A percentile compares a stretch with the other conserved stretches of the same genome.
These are phyloP conservation scores for Cyprinodon diabolis DNA, from an alignment of 2,797 vertebrate species.

Conservation along the genomic window DNA sequence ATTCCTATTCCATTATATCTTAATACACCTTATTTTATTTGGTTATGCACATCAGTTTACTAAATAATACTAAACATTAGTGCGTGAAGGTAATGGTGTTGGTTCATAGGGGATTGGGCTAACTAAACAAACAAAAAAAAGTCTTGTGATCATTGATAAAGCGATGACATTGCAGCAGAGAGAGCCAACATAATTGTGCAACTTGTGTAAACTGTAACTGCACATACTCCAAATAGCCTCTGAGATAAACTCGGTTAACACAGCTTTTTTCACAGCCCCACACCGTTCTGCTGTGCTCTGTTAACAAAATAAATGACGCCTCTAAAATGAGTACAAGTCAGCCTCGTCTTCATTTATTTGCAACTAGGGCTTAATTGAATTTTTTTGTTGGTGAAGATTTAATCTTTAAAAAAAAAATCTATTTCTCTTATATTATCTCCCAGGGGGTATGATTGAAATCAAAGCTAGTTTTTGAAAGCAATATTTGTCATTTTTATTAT, in stretches of 20 bases:
- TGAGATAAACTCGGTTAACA: not conserved
- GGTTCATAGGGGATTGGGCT: not conserved
- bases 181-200: slow-evolving; percentile 3
- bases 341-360: not conserved
- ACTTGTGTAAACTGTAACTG: slow-evolving; percentile 7
- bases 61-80: not conserved
- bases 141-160: not conserved
- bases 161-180: not conserved
- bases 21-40: not conserved
- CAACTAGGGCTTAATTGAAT: not conserved
- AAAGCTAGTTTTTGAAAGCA: no score
- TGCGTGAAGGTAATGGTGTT: not conserved
- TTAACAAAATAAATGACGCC: not conserved
- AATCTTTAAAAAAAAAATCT: no score
- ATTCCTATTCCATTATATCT: not conserved
- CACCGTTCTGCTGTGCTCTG: not conserved
- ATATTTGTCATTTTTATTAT: no score
- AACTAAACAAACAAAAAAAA: not conserved
- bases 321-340: not conserved
- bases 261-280: not conserved
- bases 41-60: not conserved
- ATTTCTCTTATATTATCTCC: no score
- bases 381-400: no score
- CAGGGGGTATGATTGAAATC: no score
- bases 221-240: no score